A percentile compares a stretch with the other conserved stretches of the same genome.
phyloP scores from a whole-genome alignment of 2,113 vertebrate genomes.

The Hippotragus niger region DNA sequence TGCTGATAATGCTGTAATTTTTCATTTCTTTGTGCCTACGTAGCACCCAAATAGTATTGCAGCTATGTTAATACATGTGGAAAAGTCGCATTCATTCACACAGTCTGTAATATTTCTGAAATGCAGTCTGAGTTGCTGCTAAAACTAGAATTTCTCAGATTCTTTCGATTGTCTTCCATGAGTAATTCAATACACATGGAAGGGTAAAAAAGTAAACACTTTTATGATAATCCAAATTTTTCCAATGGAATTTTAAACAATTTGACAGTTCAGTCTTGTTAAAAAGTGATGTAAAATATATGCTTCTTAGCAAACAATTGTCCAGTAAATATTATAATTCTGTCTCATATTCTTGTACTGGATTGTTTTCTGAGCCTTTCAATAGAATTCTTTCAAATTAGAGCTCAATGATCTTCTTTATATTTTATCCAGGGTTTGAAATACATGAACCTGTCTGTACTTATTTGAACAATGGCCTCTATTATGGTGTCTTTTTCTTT shows the following conservation, averaged over 20 bases:
- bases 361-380: slow-evolving; percentile 40
- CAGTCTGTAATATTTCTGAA: slow-evolving; percentile 52
- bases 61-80: slow-evolving; percentile 1
- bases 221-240: slow-evolving; percentile 56
- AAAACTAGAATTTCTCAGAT: slow-evolving; percentile 70
- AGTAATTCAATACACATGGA: slow-evolving; percentile 56
- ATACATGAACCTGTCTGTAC: slow-evolving; percentile 63
- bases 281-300: slow-evolving; percentile 61
- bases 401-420: slow-evolving; percentile 52
- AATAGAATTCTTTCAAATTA: slow-evolving; percentile 45
- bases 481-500: slow-evolving; percentile 69
- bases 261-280: slow-evolving; percentile 50
- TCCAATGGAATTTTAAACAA: slow-evolving; percentile 70
- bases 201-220: slow-evolving; percentile 64
- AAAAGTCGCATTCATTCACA: slow-evolving; percentile 41
- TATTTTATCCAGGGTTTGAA: slow-evolving; percentile 61
- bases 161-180: slow-evolving; percentile 67
- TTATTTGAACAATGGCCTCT: slow-evolving; percentile 61
- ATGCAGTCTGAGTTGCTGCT: slow-evolving; percentile 42
- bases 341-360: background rate
- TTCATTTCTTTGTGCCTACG: background rate
- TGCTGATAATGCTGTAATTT: background rate
- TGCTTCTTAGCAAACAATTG: slow-evolving; percentile 13
- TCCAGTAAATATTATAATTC: slow-evolving; percentile 49
- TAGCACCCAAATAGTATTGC: background rate